These are phyloP conservation scores for Sarcophaga peregrina DNA, from an alignment of 1,140 invertebrate genomes.

Conservation along the genomic window DNA sequence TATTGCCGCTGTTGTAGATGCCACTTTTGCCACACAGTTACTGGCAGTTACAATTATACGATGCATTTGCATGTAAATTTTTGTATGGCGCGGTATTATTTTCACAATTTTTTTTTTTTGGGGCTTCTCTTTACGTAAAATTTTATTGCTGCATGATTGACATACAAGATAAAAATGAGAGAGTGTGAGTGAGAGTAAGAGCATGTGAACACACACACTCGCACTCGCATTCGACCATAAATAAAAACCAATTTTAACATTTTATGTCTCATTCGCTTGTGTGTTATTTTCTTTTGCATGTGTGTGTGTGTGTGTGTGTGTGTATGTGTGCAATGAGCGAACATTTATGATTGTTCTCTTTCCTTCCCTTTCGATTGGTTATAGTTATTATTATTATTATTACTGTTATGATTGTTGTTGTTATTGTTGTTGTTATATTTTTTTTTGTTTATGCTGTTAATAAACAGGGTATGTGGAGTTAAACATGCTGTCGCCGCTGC, in stretches of 20 bases:
- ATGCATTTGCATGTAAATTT: conserved; percentile 9
- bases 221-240: too few species aligned
- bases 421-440: background rate
- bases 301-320: background rate
- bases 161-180: background rate
- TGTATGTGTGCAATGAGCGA: background rate
- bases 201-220: too few species aligned
- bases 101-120: background rate
- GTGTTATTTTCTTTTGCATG: background rate
- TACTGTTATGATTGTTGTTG: background rate
- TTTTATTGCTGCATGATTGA: conserved; percentile 15
- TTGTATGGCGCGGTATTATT: background rate
- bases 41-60: conserved; percentile 2
- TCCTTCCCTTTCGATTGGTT: background rate
- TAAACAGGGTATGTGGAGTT: too few species aligned
- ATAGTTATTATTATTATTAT: conserved; percentile 5
- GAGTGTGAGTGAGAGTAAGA: too few species aligned
- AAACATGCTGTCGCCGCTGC: background rate
- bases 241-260: too few species aligned
- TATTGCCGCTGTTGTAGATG: background rate
- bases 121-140: background rate
- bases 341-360: background rate
- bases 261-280: too few species aligned
- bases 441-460: too few species aligned
- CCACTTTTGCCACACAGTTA: background rate